phyloP scores from a whole-genome alignment of 1,140 invertebrate genomes.

The Micrasema longulum region DNA sequence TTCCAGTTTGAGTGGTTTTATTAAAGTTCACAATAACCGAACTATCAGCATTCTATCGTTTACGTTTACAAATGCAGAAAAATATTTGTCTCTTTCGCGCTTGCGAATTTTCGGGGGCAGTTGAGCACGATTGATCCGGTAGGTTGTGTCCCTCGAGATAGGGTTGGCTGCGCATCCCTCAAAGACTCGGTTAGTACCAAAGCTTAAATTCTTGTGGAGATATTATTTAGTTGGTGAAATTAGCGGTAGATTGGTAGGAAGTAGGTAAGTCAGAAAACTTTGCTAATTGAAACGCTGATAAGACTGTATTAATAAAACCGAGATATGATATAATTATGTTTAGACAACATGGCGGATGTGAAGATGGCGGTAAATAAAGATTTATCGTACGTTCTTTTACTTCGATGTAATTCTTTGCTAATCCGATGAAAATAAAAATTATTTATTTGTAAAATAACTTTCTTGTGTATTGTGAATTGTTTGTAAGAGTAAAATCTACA shows the following conservation, averaged over 20 bases:
- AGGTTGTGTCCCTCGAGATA: too few relatives aligned
- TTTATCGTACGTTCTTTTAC: too few relatives aligned
- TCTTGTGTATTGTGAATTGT: too few relatives aligned
- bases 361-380: too few relatives aligned
- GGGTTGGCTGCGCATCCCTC: not conserved
- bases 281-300: constrained; percentile 45
- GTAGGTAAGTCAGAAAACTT: constrained; percentile 28
- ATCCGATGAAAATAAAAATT: too few relatives aligned
- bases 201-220: constrained; percentile 50
- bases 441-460: too few relatives aligned
- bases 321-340: too few relatives aligned
- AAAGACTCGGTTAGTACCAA: constrained; percentile 44
- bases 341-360: too few relatives aligned
- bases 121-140: too few relatives aligned
- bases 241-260: constrained; percentile 45
- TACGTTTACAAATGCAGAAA: not conserved
- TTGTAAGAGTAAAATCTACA: too few relatives aligned
- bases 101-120: too few relatives aligned
- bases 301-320: constrained; percentile 39
- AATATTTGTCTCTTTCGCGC: not conserved
- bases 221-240: constrained; percentile 47
- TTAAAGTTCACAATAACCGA: not conserved
- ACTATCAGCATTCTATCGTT: not conserved
- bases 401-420: too few relatives aligned
- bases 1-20: constrained; percentile 32